Evolutionary conservation across 2,797 vertebrate species (phyloP).

Genomic region (Pelodytes ibericus): DNA sequence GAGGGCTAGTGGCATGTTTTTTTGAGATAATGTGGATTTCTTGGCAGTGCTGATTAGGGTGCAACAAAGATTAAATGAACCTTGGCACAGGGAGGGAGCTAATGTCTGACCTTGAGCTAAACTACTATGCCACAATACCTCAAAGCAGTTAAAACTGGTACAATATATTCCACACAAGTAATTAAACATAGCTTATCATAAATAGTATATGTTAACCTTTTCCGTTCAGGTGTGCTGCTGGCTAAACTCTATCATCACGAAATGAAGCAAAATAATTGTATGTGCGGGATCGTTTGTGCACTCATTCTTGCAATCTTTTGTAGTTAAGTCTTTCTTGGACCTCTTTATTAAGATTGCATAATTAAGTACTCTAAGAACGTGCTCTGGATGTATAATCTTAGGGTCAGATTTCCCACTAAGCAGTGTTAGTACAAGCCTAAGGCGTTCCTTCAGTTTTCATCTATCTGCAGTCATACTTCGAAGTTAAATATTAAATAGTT

Average conservation of each 20-base stretch:
- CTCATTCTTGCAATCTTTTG: no score
- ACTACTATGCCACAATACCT: not conserved
- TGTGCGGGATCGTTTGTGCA: no score
- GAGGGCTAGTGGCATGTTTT: slow-evolving; percentile 17
- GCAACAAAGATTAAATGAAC: slow-evolving; percentile 16
- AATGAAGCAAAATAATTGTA: no score
- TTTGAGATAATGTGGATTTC: slow-evolving; percentile 15
- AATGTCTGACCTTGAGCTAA: slow-evolving; percentile 7
- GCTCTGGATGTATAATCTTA: no score
- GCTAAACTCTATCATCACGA: no score
- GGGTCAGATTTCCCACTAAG: no score
- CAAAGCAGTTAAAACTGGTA: not conserved
- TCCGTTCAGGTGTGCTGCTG: not conserved
- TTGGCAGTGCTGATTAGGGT: slow-evolving; percentile 12
- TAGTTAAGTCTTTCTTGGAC: no score
- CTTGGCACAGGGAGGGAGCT: not conserved
- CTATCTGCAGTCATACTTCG: not conserved
- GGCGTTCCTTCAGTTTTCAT: not conserved
- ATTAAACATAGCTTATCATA: not conserved
- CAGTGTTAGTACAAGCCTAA: not conserved
- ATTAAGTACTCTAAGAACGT: no score
- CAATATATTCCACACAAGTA: not conserved
- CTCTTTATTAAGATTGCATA: no score
- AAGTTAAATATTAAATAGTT: not conserved
- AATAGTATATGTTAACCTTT: not conserved